These are phyloP conservation scores for Notarius quadriscutis DNA, from an alignment of 2,113 vertebrate species.

Conservation along the genomic window DNA sequence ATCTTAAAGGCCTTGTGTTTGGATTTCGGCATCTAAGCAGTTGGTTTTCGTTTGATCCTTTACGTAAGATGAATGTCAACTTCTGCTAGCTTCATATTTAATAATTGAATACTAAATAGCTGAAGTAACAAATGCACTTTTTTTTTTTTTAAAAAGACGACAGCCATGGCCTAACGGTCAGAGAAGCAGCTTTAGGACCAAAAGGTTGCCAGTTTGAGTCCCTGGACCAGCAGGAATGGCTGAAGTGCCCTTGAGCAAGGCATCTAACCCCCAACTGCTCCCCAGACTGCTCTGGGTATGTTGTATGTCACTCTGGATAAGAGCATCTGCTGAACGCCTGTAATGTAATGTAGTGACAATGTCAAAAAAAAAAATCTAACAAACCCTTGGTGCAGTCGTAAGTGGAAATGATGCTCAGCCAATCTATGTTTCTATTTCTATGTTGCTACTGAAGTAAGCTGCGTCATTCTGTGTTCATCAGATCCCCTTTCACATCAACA, in stretches of 20 bases:
- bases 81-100: background rate
- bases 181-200: too few species aligned
- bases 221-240: too few species aligned
- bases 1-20: background rate
- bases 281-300: too few species aligned
- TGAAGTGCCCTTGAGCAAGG: too few species aligned
- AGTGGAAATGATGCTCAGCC: background rate
- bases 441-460: background rate
- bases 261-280: too few species aligned
- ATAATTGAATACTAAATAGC: background rate
- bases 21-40: background rate
- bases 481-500: background rate
- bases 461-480: background rate
- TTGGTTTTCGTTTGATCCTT: background rate
- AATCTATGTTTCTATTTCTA: background rate
- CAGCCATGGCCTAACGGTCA: too few species aligned
- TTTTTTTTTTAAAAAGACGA: too few species aligned
- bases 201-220: too few species aligned
- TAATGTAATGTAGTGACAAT: background rate
- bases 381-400: background rate
- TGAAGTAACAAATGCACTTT: background rate
- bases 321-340: too few species aligned
- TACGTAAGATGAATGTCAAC: background rate
- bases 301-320: too few species aligned
- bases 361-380: background rate